A percentile compares a stretch with the other conserved stretches of the same genome.
phyloP scores from a whole-genome alignment of 2,888 invertebrate genomes.

The Dione vanillae region DNA sequence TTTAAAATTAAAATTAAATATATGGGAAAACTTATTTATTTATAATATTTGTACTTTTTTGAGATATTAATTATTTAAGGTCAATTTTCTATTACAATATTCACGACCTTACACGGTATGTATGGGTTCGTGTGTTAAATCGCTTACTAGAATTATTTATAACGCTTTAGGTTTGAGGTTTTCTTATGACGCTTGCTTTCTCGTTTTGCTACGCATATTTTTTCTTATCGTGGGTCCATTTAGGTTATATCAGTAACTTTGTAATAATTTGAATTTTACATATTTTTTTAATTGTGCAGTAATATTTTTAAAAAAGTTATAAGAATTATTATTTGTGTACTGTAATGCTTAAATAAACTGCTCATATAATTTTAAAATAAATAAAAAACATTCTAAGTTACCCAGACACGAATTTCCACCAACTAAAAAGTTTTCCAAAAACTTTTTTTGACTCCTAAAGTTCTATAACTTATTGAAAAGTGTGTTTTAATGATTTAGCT shows the following conservation, averaged over 20 bases:
- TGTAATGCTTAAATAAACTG: neutral
- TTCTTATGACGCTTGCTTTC: conserved; percentile 11
- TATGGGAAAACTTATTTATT: too few relatives aligned
- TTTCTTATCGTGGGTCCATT: neutral
- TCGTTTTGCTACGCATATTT: conserved; percentile 6
- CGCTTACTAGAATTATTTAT: conserved; percentile 10
- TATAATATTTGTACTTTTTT: too few relatives aligned
- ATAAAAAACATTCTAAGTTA: conserved; percentile 31
- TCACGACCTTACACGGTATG: neutral
- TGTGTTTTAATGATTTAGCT: conserved; percentile 24
- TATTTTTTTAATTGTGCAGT: neutral
- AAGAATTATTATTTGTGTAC: neutral
- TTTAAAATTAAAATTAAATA: too few relatives aligned
- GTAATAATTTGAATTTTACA: neutral
- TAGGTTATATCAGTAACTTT: neutral
- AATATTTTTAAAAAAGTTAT: too few relatives aligned
- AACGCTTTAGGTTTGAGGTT: neutral
- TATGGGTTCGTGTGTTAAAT: neutral
- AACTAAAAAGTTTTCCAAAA: conserved; percentile 49
- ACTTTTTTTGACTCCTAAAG: conserved; percentile 51
- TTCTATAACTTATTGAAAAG: conserved; percentile 28
- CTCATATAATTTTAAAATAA: neutral
- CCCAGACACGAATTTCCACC: conserved; percentile 59
- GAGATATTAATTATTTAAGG: neutral
- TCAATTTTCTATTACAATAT: neutral